Base-by-base conservation (phyloP, 92 coral and sea anemone species). In the Zoanthus gigantus region DNA sequence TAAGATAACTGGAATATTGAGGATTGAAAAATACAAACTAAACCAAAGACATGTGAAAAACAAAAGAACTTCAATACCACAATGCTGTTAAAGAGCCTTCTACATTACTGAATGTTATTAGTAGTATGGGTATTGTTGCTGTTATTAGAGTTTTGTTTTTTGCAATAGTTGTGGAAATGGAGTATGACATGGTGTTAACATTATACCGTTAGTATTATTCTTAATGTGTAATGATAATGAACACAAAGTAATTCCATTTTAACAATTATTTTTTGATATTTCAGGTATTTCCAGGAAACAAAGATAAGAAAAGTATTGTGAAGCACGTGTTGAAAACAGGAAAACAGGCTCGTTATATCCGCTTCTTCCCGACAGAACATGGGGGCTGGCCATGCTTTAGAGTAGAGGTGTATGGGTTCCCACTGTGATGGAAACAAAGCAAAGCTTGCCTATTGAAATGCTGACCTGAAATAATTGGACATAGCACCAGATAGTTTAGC, bases 241-340 rank as follows among this genome's bases (percentile, higher is more conserved):
- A 47, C 4, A 4, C 23, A 5, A 60, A 0, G 9, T 60, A 60
- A 5, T 60, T 60, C 4, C 13, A 8, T n/a, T 9, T 61, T 54
- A 42, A 30, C 12, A 17, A 17, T 11, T 12, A 54, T 13, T 7
- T 83, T 30, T 23, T 53, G 2, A 32, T 56, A n/a, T 9, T 47
- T 3, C 44, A 87, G 90, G 86, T 23, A 16, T 88, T 67, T 63
- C 32, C 42, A 8, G 91, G 91, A n/a, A 88, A 88, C 74, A 58
- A 29, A 0, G 82, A 88, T 42, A 45, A 81, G 14, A 34, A 18
- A 34, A 52, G 87, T 2, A 74, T 81, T n/a, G 83, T 80, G 57
- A 72, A 88, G 78, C 32, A 88, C 65, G 53, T 50, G 12, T 44
- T 88, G 14, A 3, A 78, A 29, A 2, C 7, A 16, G 10, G 61